Evolutionary conservation across 2,113 vertebrate genomes (phyloP), one percentile per base, ranked within the genome.

Genomic region (Hippocampus mohnikei): DNA sequence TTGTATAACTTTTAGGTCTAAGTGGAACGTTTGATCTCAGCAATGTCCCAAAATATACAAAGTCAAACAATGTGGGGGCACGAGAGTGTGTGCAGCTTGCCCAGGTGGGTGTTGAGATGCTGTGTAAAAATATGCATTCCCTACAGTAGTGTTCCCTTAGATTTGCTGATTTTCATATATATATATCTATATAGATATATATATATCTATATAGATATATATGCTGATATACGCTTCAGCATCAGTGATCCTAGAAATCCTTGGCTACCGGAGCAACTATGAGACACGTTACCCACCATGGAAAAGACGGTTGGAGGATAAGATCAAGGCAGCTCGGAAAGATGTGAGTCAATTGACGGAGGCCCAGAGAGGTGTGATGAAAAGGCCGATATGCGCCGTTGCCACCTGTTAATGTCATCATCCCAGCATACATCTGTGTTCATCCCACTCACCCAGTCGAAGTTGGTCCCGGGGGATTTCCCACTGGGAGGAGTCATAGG

Each of bases 401-500:
- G 23, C 58, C 58, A 76, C 53, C 50, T 53, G 27, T 70, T 53
- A 21, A 20, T 46, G 46, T 0, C 20, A n/a, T 64, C 18, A 72
- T 58, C 42, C 69, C 5, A 15, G 23, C 72, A 75, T 69, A 21
- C 71, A 62, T 69, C 60, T 53, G 20, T 66, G 62, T 50, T 40
- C 44, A 11, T 20, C 56, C 29, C 56, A 53, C 90, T 87, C 90
- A 99, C 97, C 96, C 0, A 99, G 91, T 77, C 90, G 91, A 71
- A 99, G 93, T 68, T 94, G 88, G 70, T 99, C 97, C 15, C 95
- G 90, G 20, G 96, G 93, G 79, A 98, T 95, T 85, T 99, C 97
- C 97, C 97, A 99, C 86, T 98, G 96, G 73, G 94, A 97, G 85
- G 96, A 95, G 62, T 99, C 96, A 0, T 99, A 99, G 44, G 96